These are phyloP conservation scores for Myopa testacea DNA, from an alignment of 2,888 invertebrate genomes.

Conservation along the genomic window DNA sequence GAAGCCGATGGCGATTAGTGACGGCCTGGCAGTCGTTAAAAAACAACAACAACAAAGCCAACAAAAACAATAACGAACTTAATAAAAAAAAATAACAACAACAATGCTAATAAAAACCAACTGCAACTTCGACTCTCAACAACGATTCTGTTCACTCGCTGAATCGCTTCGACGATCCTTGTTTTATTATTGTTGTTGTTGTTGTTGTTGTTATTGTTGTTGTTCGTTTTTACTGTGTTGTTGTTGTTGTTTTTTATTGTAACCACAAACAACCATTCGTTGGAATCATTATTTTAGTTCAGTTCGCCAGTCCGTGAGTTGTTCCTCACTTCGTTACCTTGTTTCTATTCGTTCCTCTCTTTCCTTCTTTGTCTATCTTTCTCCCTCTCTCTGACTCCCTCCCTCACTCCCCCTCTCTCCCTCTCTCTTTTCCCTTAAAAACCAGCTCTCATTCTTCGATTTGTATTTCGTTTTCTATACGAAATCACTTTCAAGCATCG, in stretches of 20 bases:
- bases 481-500: neutral
- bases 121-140: neutral
- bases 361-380: neutral
- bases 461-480: neutral
- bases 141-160: neutral
- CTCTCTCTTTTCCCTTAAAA: neutral
- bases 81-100: too few species aligned
- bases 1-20: neutral
- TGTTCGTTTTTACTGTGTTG: neutral
- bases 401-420: neutral
- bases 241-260: neutral
- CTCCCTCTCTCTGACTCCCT: neutral
- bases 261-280: neutral
- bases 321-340: too few species aligned
- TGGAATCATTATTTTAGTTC: constrained; percentile 1
- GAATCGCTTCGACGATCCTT: neutral
- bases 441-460: neutral
- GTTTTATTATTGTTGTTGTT: neutral
- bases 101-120: neutral
- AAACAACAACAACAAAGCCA: constrained; percentile 13
- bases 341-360: neutral
- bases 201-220: neutral
- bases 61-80: neutral
- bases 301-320: neutral
- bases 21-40: neutral